A percentile compares a stretch with the other conserved stretches of the same genome.
Conservation (phyloP, 2,888 invertebrate genomes). For the Cryptosula pallasiana region DNA sequence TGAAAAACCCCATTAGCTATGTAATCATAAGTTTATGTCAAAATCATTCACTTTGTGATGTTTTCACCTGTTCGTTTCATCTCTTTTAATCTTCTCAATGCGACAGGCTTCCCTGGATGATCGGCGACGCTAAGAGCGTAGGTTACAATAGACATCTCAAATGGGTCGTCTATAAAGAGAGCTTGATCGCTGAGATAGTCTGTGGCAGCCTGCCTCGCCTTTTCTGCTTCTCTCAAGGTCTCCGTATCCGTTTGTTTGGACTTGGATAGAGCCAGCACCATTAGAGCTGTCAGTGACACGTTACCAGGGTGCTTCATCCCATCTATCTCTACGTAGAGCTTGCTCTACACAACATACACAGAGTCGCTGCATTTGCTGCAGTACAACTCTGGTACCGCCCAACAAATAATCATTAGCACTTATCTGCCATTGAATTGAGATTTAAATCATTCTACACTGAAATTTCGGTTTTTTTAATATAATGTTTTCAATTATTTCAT, state of each 20-base stretch:
- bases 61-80: neutral
- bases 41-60: neutral
- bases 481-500: too few relatives aligned
- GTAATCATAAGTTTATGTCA: too few relatives aligned
- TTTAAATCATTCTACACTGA: too few relatives aligned
- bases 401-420: too few relatives aligned
- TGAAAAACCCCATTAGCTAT: too few relatives aligned
- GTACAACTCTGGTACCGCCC: too few relatives aligned
- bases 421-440: too few relatives aligned
- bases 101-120: neutral
- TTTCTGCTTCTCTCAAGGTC: slow-evolving; percentile 27
- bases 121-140: slow-evolving; percentile 64
- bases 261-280: slow-evolving; percentile 29
- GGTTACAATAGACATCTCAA: slow-evolving; percentile 80
- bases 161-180: slow-evolving; percentile 59
- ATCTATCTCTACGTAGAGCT: neutral
- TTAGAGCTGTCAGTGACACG: slow-evolving; percentile 32
- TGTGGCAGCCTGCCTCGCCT: slow-evolving; percentile 26
- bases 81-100: neutral
- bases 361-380: too few relatives aligned
- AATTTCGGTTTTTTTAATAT: too few relatives aligned
- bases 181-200: slow-evolving; percentile 25
- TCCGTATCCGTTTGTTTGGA: slow-evolving; percentile 30
- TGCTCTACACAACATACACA: neutral
- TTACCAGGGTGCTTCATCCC: slow-evolving; percentile 21